These are phyloP conservation scores for Hecatera dysodea DNA, from an alignment of 2,888 invertebrate genomes.

Conservation along the genomic window DNA sequence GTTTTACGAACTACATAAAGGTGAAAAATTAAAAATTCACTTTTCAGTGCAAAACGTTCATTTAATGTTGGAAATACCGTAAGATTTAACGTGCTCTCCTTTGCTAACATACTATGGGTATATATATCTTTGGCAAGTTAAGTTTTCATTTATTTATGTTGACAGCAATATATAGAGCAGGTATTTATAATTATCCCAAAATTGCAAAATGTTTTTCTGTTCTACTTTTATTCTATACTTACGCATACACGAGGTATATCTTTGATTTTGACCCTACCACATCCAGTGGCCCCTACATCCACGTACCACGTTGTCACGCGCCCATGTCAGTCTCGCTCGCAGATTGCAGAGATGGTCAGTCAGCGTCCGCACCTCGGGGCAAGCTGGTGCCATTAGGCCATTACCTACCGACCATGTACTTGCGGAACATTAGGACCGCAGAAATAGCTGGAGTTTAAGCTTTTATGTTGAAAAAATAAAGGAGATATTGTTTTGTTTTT, in stretches of 20 bases:
- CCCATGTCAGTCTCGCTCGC: constrained; percentile 57
- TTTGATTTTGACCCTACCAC: neutral
- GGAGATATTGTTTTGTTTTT: neutral
- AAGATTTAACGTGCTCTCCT: neutral
- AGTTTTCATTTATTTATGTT: no score
- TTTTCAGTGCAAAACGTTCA: neutral
- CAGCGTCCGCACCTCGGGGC: constrained; percentile 66
- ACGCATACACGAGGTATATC: no score
- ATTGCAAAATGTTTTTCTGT: neutral
- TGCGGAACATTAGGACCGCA: constrained; percentile 24
- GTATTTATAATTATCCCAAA: no score
- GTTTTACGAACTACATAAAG: neutral
- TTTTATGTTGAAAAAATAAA: constrained; percentile 19
- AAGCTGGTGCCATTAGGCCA: constrained; percentile 52
- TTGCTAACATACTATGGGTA: no score
- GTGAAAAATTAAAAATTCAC: neutral
- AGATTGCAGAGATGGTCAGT: constrained; percentile 65
- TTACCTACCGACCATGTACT: constrained; percentile 53
- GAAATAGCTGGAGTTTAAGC: constrained; percentile 28
- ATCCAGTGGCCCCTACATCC: constrained; percentile 36
- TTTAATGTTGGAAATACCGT: neutral
- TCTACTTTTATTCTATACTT: neutral
- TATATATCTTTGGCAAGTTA: no score
- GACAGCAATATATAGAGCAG: no score
- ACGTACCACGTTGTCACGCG: constrained; percentile 57